Percentiles rank a stretch among this genome's conserved stretches.
These are phyloP conservation scores for Tamandua tetradactyla DNA, from an alignment of 2,797 vertebrate species.

Conservation along the genomic window DNA sequence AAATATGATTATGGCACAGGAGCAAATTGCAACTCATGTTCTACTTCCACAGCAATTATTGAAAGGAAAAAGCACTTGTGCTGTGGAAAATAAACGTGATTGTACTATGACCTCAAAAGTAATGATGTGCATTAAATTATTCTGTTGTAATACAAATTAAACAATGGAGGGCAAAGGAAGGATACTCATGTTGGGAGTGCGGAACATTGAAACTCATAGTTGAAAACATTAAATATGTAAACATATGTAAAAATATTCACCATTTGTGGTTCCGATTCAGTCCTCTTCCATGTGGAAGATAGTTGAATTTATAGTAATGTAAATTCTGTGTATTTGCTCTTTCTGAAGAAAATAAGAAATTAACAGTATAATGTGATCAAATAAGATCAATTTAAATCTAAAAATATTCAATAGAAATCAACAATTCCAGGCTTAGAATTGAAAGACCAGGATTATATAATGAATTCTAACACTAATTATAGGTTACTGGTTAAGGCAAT, in stretches of 20 bases:
- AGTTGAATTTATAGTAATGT: not conserved
- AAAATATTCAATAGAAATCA: not conserved
- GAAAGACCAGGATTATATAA: not conserved
- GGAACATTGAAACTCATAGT: not conserved
- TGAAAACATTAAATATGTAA: not conserved
- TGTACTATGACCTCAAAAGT: not conserved
- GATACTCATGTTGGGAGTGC: not conserved
- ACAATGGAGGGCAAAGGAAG: not conserved
- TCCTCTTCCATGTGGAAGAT: not conserved
- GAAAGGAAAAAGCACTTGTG: not conserved
- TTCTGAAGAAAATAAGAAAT: not conserved
- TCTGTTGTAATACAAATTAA: not conserved
- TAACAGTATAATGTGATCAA: not conserved
- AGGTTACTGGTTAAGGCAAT: not conserved
- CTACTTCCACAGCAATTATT: not conserved
- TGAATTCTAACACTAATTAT: not conserved
- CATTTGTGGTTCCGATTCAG: not conserved
- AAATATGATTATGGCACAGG: not conserved
- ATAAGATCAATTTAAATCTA: not conserved
- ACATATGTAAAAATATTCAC: not conserved
- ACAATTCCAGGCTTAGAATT: not conserved
- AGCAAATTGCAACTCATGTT: not conserved
- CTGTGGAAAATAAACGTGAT: not conserved
- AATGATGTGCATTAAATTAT: not conserved
- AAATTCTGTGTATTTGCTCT: not conserved